Evolutionary conservation across 2,888 invertebrate genomes (phyloP).

Genomic region (Lysandra coridon): DNA sequence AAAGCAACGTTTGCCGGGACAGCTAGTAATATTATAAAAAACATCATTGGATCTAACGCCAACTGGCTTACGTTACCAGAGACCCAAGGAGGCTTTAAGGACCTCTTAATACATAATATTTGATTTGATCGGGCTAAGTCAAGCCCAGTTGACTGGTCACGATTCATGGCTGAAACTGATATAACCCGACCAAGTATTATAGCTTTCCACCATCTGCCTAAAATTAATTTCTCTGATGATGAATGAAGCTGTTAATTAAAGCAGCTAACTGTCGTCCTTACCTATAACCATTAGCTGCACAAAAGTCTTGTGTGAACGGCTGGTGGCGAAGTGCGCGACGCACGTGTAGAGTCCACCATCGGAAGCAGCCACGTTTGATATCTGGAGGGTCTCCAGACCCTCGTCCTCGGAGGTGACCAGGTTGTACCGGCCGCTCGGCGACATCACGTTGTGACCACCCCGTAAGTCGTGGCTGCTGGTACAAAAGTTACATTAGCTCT

Average conservation of each 20-base stretch:
- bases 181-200: too few species aligned
- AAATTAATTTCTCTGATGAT: too few species aligned
- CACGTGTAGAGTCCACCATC: slow-evolving; percentile 68
- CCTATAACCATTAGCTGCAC: slow-evolving; percentile 62
- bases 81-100: too few species aligned
- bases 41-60: too few species aligned
- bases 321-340: slow-evolving; percentile 63
- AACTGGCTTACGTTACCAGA: too few species aligned
- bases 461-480: slow-evolving; percentile 72
- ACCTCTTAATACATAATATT: too few species aligned
- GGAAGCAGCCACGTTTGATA: slow-evolving; percentile 52
- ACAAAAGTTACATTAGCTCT: slow-evolving; percentile 42
- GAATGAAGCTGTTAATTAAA: background rate
- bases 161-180: too few species aligned
- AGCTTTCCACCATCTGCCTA: too few species aligned
- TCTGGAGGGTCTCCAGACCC: slow-evolving; percentile 55
- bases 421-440: slow-evolving; percentile 54
- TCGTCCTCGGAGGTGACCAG: slow-evolving; percentile 54
- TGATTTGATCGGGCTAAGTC: too few species aligned
- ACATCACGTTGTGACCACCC: slow-evolving; percentile 47
- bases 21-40: too few species aligned
- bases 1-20: too few species aligned
- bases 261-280: slow-evolving; percentile 42
- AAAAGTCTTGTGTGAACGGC: slow-evolving; percentile 64
- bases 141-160: too few species aligned